Evolutionary conservation across 2,113 vertebrate genomes (phyloP), one percentile per base, ranked within the genome.

Genomic region (Pithys albifrons): DNA sequence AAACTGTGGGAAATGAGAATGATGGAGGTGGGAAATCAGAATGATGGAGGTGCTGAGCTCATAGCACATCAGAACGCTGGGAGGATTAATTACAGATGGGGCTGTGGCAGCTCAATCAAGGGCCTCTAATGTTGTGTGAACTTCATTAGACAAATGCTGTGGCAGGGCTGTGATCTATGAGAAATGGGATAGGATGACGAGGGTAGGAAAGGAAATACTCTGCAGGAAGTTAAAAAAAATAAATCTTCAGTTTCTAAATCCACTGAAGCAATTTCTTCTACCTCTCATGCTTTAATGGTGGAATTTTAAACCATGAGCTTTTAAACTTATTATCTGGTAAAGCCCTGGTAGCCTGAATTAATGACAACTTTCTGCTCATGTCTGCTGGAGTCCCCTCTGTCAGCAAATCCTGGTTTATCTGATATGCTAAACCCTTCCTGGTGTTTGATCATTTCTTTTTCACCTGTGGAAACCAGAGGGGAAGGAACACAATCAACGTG

Each of bases 21-120:
- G 90, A 57, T 6, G 35, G 90, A 85, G 92, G 52, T 69, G n/a
- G n/a, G n/a, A 61, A 41, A 55, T n/a, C 7, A 29, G 85, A 92
- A 33, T 92, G 90, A 57, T 6, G 35, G 90, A 85, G 92, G 52
- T 69, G n/a, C 37, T 81, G 64, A 94, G 85, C 91, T 92, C 69
- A 52, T 65, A 43, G 29, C 18, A 5, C 61, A 3, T 54, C 64
- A 72, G 83, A n/a, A n/a, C n/a, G 91, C 80, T 89, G 88, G 49
- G 88, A 95, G 92, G 92, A 92, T 95, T 96, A 92, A 95, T 96
- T 96, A 82, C 92, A 91, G 88, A 77, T 89, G 80, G 88, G 72
- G 85, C 82, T 85, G 86, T 89, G 95, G 82, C 88, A 85, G 93
- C 88, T 96, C 78, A 94, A 94, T 94, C 91, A 89, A 82, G 86